Evolutionary conservation across 2,797 vertebrate species (phyloP).

Genomic region (Myiotriccus ornatus): DNA sequence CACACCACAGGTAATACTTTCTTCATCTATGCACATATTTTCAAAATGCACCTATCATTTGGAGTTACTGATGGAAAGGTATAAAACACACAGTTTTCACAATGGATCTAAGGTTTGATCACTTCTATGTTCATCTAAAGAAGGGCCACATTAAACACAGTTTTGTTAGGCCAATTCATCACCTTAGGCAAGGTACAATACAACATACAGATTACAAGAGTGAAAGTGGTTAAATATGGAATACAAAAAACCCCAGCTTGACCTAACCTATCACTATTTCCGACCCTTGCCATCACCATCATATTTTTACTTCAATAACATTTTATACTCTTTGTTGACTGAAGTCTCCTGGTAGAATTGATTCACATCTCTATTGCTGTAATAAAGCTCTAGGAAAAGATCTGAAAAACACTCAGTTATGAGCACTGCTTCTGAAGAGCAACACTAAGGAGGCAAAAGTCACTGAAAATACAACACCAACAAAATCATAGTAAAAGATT

Average conservation of each 20-base stretch:
- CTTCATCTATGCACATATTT: background rate
- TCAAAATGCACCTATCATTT: background rate
- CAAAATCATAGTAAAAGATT: background rate
- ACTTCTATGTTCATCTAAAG: background rate
- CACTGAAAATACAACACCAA: background rate
- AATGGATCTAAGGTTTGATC: background rate
- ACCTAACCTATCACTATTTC: background rate
- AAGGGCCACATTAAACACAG: background rate
- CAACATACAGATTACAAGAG: background rate
- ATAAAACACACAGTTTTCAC: background rate
- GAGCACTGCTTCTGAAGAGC: background rate
- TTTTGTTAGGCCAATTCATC: background rate
- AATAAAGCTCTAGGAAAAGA: background rate
- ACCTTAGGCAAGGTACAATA: background rate
- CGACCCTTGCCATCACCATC: background rate
- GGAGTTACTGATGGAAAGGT: background rate
- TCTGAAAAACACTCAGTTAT: rapidly evolving
- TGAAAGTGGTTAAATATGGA: background rate
- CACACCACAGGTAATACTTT: background rate
- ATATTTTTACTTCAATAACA: background rate
- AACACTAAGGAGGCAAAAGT: background rate
- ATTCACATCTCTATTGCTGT: background rate
- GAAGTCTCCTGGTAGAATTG: background rate
- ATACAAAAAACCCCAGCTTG: background rate
- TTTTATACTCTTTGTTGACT: background rate